Evolutionary conservation across 1,140 invertebrate genomes (phyloP).

Genomic region (Ceratosolen solmsi): DNA sequence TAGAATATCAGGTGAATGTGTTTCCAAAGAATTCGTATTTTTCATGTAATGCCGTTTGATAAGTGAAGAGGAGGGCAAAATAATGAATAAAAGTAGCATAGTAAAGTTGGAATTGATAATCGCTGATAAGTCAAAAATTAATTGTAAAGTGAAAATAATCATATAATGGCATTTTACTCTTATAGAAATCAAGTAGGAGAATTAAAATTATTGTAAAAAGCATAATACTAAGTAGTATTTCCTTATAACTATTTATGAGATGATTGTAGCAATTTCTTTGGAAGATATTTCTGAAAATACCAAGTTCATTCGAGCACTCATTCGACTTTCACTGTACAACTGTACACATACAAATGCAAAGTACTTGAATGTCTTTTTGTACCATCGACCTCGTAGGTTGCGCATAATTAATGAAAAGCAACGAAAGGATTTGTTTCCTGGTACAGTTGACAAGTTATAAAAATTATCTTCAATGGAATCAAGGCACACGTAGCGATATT

Average conservation of each 20-base stretch:
- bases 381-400: conserved; percentile 15
- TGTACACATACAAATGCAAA: not conserved
- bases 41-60: not conserved
- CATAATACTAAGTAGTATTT: not conserved
- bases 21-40: not conserved
- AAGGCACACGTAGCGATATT: not conserved
- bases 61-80: not conserved
- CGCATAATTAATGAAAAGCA: conserved; percentile 9
- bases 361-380: conserved; percentile 8
- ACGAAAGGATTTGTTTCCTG: conserved; percentile 13
- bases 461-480: conserved; percentile 3
- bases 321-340: not conserved
- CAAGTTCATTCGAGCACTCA: not conserved
- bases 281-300: not conserved
- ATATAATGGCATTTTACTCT: not conserved
- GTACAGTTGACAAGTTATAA: not conserved
- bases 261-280: not conserved
- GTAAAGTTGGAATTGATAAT: not conserved
- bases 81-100: not conserved
- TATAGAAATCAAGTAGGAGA: not conserved
- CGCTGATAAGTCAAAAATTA: not conserved
- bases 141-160: conserved; percentile 2
- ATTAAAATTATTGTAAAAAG: conserved; percentile 2
- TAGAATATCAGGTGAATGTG: not conserved
- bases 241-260: not conserved